A percentile compares a stretch with the other conserved stretches of the same genome.
Evolutionary conservation across 1,140 invertebrate species (phyloP).

Genomic region (Daktulosphaira vitifoliae): DNA sequence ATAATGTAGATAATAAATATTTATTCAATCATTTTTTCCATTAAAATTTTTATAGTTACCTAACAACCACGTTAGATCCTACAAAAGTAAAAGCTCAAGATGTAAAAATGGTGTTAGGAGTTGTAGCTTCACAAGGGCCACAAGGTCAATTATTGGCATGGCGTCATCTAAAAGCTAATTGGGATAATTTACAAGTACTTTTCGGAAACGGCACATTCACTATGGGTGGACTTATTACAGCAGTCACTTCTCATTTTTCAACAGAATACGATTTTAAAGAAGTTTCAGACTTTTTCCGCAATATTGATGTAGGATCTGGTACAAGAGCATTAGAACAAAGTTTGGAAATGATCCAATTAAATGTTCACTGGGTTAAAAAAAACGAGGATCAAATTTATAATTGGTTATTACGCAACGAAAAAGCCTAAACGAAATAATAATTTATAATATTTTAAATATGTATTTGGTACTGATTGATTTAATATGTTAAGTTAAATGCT

Average conservation of each 20-base stretch:
- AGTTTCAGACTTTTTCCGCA: conserved; percentile 59
- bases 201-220: conserved; percentile 61
- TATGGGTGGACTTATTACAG: conserved; percentile 58
- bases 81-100: conserved; percentile 60
- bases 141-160: conserved; percentile 63
- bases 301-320: conserved; percentile 58
- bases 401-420: conserved; percentile 50
- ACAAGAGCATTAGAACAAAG: conserved; percentile 59
- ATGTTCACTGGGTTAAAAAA: conserved; percentile 64
- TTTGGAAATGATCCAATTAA: conserved; percentile 65
- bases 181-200: conserved; percentile 54
- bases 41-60: conserved; percentile 46
- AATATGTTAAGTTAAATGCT: not conserved
- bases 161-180: conserved; percentile 66
- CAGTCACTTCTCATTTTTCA: conserved; percentile 59
- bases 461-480: conserved; percentile 11
- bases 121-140: conserved; percentile 57
- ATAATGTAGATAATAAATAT: too few relatives aligned
- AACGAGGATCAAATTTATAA: conserved; percentile 53
- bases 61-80: conserved; percentile 55
- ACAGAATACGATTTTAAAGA: conserved; percentile 63
- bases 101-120: conserved; percentile 56
- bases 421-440: not conserved
- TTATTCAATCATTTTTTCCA: not conserved
- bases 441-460: not conserved